These are phyloP conservation scores for Corydoras sp. DNA, from an alignment of 2,113 vertebrate species.

Conservation along the genomic window DNA sequence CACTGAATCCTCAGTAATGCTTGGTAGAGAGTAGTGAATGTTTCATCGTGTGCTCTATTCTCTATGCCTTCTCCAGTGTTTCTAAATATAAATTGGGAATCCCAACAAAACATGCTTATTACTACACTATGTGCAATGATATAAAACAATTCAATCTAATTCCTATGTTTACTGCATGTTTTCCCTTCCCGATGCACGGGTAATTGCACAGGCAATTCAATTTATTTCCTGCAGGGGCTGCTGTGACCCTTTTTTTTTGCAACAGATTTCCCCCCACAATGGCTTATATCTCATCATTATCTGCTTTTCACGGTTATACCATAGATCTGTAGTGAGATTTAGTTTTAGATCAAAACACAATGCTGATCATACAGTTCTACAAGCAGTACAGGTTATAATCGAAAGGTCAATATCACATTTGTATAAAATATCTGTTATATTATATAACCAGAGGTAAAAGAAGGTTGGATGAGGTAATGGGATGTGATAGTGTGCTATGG, in stretches of 20 bases:
- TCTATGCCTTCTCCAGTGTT: neutral
- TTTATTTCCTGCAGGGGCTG: constrained; percentile 66
- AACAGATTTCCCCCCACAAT: neutral
- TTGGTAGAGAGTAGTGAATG: too few relatives aligned
- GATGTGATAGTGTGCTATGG: neutral
- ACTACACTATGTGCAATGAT: neutral
- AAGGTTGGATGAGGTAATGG: neutral
- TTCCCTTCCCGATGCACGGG: too few relatives aligned
- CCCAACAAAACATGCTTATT: neutral
- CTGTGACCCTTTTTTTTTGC: constrained; percentile 56
- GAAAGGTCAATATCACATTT: neutral
- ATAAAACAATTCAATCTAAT: too few relatives aligned
- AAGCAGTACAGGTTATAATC: neutral
- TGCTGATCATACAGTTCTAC: neutral
- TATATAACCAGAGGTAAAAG: neutral
- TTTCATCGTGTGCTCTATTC: too few relatives aligned
- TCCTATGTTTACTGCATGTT: too few relatives aligned
- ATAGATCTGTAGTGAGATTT: neutral
- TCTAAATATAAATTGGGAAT: neutral
- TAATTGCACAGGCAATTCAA: constrained; percentile 34
- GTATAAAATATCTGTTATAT: neutral
- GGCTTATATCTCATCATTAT: neutral
- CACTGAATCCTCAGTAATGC: too few relatives aligned
- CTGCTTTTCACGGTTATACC: neutral
- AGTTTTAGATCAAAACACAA: neutral